Percentiles rank a stretch among this genome's conserved stretches.
phyloP scores from a whole-genome alignment of 1,140 invertebrate genomes.

The Drosophila paulistorum region DNA sequence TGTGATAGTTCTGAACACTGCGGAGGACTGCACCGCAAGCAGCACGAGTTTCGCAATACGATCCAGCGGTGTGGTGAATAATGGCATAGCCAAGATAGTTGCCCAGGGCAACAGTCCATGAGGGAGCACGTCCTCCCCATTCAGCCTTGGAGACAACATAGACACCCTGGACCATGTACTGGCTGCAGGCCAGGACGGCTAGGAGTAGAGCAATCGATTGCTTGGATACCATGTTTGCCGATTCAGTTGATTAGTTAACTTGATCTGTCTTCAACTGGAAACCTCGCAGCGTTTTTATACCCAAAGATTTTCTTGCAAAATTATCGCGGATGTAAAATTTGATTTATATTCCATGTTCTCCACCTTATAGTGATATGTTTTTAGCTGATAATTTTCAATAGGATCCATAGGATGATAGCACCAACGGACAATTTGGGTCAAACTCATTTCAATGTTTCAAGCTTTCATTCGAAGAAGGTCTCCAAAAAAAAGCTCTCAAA shows the following conservation, averaged over 20 bases:
- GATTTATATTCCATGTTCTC: background rate
- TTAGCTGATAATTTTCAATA: background rate
- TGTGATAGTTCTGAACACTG: slow-evolving; percentile 85
- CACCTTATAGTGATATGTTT: background rate
- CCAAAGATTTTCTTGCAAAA: background rate
- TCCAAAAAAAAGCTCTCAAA: background rate
- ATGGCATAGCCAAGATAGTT: slow-evolving; percentile 88
- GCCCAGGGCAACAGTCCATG: slow-evolving; percentile 79
- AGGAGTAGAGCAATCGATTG: slow-evolving; percentile 25
- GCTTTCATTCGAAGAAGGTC: background rate
- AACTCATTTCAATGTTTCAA: background rate
- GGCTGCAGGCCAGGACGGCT: slow-evolving; percentile 61
- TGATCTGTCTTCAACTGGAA: background rate
- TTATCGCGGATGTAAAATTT: background rate
- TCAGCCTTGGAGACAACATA: slow-evolving; percentile 84
- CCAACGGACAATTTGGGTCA: too few relatives aligned
- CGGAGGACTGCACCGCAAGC: slow-evolving; percentile 85
- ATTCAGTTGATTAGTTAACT: background rate
- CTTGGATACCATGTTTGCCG: slow-evolving; percentile 34
- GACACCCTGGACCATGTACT: slow-evolving; percentile 56
- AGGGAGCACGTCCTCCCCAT: slow-evolving; percentile 86
- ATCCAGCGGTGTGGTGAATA: slow-evolving; percentile 89
- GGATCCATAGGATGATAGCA: too few relatives aligned
- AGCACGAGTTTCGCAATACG: slow-evolving; percentile 83
- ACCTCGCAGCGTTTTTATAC: background rate